These are phyloP conservation scores for Scrobipalpa atriplicella DNA, from an alignment of 2,888 invertebrate genomes.

Conservation along the genomic window DNA sequence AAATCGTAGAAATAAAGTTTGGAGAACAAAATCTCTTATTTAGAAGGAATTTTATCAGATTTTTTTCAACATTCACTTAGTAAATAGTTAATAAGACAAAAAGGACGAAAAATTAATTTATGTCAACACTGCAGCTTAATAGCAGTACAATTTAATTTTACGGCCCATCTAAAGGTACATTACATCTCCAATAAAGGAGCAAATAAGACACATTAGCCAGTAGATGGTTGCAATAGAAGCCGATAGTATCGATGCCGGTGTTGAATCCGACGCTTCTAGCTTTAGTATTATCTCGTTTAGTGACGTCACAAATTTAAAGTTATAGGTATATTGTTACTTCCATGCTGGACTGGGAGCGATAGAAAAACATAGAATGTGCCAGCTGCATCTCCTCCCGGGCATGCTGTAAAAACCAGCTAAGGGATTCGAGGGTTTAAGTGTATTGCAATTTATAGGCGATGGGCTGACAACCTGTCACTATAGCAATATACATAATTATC, in stretches of 20 bases:
- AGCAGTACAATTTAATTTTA: background rate
- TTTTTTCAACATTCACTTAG: background rate
- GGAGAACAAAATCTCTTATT: background rate
- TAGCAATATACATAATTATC: too few species aligned
- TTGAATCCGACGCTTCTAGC: constrained; percentile 41
- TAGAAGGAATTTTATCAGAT: background rate
- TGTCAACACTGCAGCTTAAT: background rate
- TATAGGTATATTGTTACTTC: too few species aligned
- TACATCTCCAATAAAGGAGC: background rate
- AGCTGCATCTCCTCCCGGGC: too few species aligned
- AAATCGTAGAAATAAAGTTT: background rate
- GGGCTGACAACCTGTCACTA: too few species aligned
- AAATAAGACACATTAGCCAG: constrained; percentile 19
- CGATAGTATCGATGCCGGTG: constrained; percentile 37
- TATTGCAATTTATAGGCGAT: too few species aligned
- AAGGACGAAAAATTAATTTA: background rate
- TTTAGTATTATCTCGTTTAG: constrained; percentile 39
- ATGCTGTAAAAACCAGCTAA: too few species aligned
- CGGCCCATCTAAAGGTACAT: background rate
- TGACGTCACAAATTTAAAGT: too few species aligned
- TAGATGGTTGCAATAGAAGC: constrained; percentile 18
- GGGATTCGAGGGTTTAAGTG: too few species aligned
- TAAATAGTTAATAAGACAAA: background rate
- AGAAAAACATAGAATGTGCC: too few species aligned
- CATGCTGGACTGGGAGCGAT: too few species aligned